Evolutionary conservation across 2,113 vertebrate species (phyloP).

Genomic region (Dasypus novemcinctus): DNA sequence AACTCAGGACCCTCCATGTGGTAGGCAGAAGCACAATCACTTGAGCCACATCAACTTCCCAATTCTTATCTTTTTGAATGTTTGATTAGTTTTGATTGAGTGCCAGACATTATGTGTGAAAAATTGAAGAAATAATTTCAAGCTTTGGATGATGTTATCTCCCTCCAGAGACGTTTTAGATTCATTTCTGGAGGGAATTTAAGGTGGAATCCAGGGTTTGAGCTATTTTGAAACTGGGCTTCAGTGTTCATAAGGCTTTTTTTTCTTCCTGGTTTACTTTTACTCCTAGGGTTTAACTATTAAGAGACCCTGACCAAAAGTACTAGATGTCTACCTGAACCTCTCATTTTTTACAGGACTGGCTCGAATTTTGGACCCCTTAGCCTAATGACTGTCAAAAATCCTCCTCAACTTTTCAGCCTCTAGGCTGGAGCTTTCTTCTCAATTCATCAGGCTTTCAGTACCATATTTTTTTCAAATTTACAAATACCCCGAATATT

Average conservation of each 20-base stretch:
- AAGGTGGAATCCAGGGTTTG: not conserved
- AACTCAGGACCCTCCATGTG: no score
- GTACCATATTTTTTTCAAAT: not conserved
- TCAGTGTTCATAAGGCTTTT: not conserved
- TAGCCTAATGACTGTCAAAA: not conserved
- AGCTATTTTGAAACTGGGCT: not conserved
- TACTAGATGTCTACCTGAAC: not conserved
- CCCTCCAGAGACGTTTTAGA: not conserved
- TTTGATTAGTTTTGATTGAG: constrained; percentile 18
- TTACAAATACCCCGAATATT: not conserved
- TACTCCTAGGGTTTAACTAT: not conserved
- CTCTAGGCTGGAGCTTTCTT: not conserved
- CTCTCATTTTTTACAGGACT: not conserved
- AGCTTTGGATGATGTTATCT: not conserved
- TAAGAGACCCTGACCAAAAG: not conserved
- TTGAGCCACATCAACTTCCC: no score
- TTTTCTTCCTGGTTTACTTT: not conserved
- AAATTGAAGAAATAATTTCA: not conserved
- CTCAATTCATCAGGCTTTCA: not conserved
- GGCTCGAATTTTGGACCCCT: not conserved
- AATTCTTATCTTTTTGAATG: not conserved
- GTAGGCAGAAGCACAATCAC: no score
- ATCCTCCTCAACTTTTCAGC: not conserved
- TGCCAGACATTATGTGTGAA: not conserved
- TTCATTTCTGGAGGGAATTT: not conserved